A percentile compares a stretch with the other conserved stretches of the same genome.
These are phyloP conservation scores for Antitype chi DNA, from an alignment of 2,888 invertebrate species.

Conservation along the genomic window DNA sequence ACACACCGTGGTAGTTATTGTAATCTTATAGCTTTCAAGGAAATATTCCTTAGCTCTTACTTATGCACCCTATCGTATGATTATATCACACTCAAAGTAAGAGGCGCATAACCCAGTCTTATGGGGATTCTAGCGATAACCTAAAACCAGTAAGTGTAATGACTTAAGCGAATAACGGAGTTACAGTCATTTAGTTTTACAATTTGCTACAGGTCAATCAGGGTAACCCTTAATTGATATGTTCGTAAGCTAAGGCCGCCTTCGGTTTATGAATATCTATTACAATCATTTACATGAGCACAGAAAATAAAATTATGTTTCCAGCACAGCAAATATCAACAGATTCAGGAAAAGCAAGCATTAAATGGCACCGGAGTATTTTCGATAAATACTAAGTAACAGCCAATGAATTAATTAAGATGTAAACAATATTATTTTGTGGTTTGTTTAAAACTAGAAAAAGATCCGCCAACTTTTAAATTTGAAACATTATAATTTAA, in stretches of 20 bases:
- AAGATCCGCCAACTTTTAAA: conserved; percentile 68
- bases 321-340: conserved; percentile 32
- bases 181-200: conserved; percentile 28
- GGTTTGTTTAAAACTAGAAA: conserved; percentile 60
- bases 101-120: conserved; percentile 32
- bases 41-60: conserved; percentile 34
- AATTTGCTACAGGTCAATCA: conserved; percentile 51
- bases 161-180: conserved; percentile 33
- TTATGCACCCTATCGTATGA: conserved; percentile 41
- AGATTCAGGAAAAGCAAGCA: conserved; percentile 45
- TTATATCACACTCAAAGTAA: conserved; percentile 51
- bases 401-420: conserved; percentile 75
- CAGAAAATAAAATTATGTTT: conserved; percentile 34
- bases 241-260: conserved; percentile 64
- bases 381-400: conserved; percentile 79
- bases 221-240: conserved; percentile 60
- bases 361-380: conserved; percentile 78
- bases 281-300: conserved; percentile 51
- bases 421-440: conserved; percentile 38
- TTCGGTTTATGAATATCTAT: conserved; percentile 63
- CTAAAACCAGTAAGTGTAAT: conserved; percentile 42
- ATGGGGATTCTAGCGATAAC: conserved; percentile 36
- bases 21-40: conserved; percentile 27
- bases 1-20: conserved; percentile 16
- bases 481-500: conserved; percentile 72